Evolutionary conservation across 2,113 vertebrate species (phyloP).

Genomic region (Tetrao urogallus): DNA sequence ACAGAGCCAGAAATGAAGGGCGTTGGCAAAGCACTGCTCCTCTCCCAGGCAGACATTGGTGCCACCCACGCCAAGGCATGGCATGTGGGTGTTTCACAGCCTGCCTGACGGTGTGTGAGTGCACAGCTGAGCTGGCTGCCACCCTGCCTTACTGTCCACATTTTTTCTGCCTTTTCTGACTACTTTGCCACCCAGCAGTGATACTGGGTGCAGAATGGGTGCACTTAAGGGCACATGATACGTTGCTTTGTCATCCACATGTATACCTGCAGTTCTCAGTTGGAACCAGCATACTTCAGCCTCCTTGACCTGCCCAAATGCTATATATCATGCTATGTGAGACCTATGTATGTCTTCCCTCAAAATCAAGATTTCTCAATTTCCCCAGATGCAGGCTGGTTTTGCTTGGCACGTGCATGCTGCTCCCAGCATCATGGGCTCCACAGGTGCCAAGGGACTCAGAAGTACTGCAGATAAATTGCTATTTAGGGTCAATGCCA

Average conservation of each 20-base stretch:
- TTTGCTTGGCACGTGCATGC: not conserved
- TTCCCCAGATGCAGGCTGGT: fast-evolving
- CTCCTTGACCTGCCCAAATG: not conserved
- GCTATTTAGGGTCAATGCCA: conserved; percentile 1
- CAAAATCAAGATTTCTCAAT: not conserved
- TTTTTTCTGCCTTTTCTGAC: not conserved
- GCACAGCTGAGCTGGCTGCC: not conserved
- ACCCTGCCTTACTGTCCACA: not conserved
- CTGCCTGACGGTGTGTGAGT: not conserved
- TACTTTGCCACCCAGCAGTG: not conserved
- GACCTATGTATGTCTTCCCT: not conserved
- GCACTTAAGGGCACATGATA: not conserved
- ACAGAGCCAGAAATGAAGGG: not conserved
- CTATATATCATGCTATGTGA: not conserved
- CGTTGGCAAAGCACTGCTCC: not conserved
- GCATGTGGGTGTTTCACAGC: not conserved
- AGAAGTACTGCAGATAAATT: conserved; percentile 35
- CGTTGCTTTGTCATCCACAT: not conserved
- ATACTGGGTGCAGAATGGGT: fast-evolving
- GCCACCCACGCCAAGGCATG: not conserved
- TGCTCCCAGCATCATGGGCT: not conserved
- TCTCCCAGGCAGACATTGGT: not conserved
- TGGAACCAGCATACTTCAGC: not conserved
- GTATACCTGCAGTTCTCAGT: not conserved
- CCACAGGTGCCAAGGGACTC: not conserved